Percentiles rank a stretch among this genome's conserved stretches.
Conservation (phyloP, 2,888 invertebrate genomes). For the Latheticus oryzae region DNA sequence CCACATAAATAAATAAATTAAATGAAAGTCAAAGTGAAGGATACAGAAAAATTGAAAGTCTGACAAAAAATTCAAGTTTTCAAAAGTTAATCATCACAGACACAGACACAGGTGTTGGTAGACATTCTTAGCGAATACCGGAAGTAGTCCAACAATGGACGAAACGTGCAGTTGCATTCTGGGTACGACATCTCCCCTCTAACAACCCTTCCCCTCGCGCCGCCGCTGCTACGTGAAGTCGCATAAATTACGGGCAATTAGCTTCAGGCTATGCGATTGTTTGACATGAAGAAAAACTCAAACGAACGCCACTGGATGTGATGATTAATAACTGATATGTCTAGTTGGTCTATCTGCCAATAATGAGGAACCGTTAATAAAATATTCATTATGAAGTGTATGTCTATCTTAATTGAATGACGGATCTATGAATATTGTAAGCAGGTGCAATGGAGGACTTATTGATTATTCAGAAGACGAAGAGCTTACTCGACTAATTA, state of each 20-base stretch:
- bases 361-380: constrained; percentile 45
- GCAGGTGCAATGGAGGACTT: constrained; percentile 22
- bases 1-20: constrained; percentile 40
- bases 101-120: constrained; percentile 49
- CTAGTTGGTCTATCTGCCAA: constrained; percentile 2
- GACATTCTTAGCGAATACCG: constrained; percentile 58
- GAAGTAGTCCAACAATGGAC: constrained; percentile 62
- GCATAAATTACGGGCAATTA: constrained; percentile 60
- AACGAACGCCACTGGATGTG: constrained; percentile 21
- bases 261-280: constrained; percentile 44
- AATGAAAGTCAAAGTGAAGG: constrained; percentile 41
- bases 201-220: constrained; percentile 45
- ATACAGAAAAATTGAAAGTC: constrained; percentile 37
- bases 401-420: constrained; percentile 48
- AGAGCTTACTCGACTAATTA: constrained; percentile 22
- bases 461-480: constrained; percentile 30
- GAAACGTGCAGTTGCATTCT: constrained; percentile 63
- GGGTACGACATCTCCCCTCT: constrained; percentile 53
- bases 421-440: constrained; percentile 31
- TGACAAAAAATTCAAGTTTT: constrained; percentile 11
- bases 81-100: constrained; percentile 3
- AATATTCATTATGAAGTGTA: constrained; percentile 47
- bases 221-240: constrained; percentile 55
- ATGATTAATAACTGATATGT: constrained; percentile 16
- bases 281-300: constrained; percentile 25